Conservation (phyloP, 2,113 vertebrate genomes). For the Aptenodytes forsteri region DNA sequence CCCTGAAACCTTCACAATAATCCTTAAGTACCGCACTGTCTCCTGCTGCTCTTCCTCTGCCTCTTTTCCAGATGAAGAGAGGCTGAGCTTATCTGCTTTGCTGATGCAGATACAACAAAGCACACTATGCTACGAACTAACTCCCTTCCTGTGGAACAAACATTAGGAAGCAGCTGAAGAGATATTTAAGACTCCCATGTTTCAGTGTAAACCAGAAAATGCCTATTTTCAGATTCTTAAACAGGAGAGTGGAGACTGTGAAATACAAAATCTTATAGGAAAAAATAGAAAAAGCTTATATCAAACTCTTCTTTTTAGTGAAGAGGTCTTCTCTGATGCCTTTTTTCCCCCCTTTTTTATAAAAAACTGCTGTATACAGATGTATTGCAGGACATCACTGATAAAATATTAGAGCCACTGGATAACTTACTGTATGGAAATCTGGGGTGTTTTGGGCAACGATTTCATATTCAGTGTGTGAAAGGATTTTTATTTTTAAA, state of each 20-base stretch:
- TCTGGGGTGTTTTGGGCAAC: neutral
- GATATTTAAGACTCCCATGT: neutral
- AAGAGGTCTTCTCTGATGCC: neutral
- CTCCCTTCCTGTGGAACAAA: slow-evolving; percentile 62
- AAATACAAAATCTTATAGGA: neutral
- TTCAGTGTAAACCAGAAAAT: slow-evolving; percentile 3
- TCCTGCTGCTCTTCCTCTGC: neutral
- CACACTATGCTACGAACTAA: neutral
- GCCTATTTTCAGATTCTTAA: neutral
- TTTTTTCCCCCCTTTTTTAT: neutral
- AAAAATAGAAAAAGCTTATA: neutral
- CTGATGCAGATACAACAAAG: neutral
- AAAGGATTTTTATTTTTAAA: neutral
- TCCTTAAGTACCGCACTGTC: neutral
- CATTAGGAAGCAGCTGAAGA: slow-evolving; percentile 51
- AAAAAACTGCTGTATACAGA: neutral
- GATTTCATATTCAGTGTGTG: neutral
- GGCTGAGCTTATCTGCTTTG: neutral
- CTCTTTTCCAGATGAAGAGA: neutral
- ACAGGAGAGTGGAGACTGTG: neutral
- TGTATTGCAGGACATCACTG: neutral
- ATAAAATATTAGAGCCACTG: neutral
- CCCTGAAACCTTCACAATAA: neutral
- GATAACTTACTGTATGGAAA: neutral
- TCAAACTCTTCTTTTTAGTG: neutral